A percentile compares a stretch with the other conserved stretches of the same genome.
Evolutionary conservation across 2,797 vertebrate species (phyloP).

Genomic region (Microctenopoma stevenorrisi): DNA sequence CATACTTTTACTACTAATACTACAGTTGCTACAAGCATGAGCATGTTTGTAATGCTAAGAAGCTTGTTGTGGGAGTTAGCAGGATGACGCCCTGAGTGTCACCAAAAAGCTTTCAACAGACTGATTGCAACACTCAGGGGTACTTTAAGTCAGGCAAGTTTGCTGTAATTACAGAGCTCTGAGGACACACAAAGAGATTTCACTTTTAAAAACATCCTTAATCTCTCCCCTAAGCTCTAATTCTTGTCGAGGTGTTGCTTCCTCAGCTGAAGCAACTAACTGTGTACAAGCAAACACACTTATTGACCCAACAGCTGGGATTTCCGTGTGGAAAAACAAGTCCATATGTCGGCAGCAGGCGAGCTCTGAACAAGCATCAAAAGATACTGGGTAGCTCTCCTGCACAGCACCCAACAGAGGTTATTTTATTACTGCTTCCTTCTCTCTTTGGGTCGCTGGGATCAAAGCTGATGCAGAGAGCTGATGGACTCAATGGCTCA

Average conservation of each 20-base stretch:
- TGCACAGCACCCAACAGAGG: neutral
- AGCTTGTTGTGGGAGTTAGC: neutral
- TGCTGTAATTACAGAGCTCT: slow-evolving; percentile 22
- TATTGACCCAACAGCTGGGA: slow-evolving; percentile 21
- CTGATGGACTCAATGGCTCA: neutral
- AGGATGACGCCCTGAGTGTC: neutral
- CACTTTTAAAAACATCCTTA: neutral
- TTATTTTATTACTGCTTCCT: slow-evolving; percentile 4
- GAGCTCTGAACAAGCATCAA: neutral
- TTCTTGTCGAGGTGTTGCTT: neutral
- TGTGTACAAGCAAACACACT: slow-evolving; percentile 8
- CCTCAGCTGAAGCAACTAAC: neutral
- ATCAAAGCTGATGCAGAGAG: slow-evolving; percentile 39
- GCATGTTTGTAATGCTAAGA: slow-evolving; percentile 2
- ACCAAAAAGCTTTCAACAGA: slow-evolving; percentile 13
- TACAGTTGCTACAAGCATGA: neutral
- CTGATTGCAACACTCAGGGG: slow-evolving; percentile 8
- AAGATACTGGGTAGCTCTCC: neutral
- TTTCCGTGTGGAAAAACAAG: slow-evolving; percentile 20
- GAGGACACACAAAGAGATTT: slow-evolving; percentile 11
- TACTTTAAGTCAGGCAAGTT: neutral
- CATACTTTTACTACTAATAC: neutral
- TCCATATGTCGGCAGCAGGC: neutral
- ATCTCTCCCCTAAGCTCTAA: neutral
- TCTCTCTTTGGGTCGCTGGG: slow-evolving; percentile 7